Conservation (phyloP, 2,113 vertebrate genomes). For the Oceanites oceanicus region DNA sequence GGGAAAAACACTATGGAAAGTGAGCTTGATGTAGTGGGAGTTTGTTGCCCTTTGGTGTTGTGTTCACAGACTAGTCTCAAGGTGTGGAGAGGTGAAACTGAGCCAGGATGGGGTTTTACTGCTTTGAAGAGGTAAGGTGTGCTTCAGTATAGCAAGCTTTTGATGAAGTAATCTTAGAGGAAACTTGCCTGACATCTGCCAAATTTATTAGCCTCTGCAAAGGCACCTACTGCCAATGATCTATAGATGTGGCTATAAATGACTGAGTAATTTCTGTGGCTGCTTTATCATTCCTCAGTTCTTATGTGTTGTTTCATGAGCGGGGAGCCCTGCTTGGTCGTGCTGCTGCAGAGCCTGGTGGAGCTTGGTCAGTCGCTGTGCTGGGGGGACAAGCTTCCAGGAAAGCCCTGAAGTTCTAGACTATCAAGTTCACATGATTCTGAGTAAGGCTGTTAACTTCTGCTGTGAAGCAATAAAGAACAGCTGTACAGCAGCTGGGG, state of each 20-base stretch:
- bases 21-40: not conserved
- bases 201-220: not conserved
- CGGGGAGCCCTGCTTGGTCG: not conserved
- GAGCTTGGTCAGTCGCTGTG: not conserved
- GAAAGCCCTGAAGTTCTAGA: not conserved
- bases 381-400: not conserved
- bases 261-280: not conserved
- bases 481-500: constrained; percentile 11
- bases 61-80: fast-evolving
- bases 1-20: fast-evolving
- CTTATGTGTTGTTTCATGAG: not conserved
- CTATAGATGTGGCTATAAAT: not conserved
- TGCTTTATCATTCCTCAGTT: not conserved
- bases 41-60: not conserved
- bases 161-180: not conserved
- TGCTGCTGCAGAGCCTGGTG: not conserved
- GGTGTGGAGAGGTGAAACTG: not conserved
- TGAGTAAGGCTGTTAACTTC: not conserved
- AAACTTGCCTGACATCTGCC: not conserved
- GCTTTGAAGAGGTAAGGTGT: not conserved
- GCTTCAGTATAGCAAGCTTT: not conserved
- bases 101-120: not conserved
- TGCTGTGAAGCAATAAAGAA: not conserved
- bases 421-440: not conserved
- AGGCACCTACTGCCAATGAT: not conserved